Evolutionary conservation across 2,113 vertebrate species (phyloP), one percentile per base, ranked within the genome.

Genomic region (Callochromis pleurospilus): DNA sequence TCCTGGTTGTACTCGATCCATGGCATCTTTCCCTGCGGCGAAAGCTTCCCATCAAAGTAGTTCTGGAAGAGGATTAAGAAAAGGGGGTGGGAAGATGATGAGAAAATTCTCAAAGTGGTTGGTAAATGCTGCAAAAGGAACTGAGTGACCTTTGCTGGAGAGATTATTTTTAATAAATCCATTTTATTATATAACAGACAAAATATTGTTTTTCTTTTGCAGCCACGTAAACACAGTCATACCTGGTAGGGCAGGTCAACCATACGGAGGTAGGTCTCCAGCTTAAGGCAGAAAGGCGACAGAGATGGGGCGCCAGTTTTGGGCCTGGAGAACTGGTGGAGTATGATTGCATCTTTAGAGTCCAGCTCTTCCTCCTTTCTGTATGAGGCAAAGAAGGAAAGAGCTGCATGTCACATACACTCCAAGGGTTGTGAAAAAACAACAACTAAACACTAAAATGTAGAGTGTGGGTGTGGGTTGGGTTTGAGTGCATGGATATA

Each of bases 231-330:
- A 77, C 17, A 15, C 38, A 40, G 62, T 26, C 58, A 26, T 96
- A 99, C 98, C 98, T 99, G 97, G 94, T 99, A 99, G 84, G 99
- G 98, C 89, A 99, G 96, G 94, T 99, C 98, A 40, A 97, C 97
- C 98, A 99, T 99, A 92, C 98, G 97, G 95, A 99, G 95, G 93
- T 99, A 99, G 24, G 98, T 99, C 96, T 99, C 99, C 97, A 98
- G 97, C 95, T 99, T 99, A 96, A 99, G 96, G 93, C 99, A 99
- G 96, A 98, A 99, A 1, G 99, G 99, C 90, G 98, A 99, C 88
- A 99, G 96, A 91, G 98, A 99, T 0, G 99, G 99, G 73, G 96
- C 96, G 17, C 97, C 97, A 79, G 97, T 97, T 92, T 96, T 97
- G 91, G 99, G 98, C 93, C 98, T 96, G 80, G 99, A 98, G 95